phyloP scores from a whole-genome alignment of 2,888 invertebrate species.

The Dicyrtomina minuta region DNA sequence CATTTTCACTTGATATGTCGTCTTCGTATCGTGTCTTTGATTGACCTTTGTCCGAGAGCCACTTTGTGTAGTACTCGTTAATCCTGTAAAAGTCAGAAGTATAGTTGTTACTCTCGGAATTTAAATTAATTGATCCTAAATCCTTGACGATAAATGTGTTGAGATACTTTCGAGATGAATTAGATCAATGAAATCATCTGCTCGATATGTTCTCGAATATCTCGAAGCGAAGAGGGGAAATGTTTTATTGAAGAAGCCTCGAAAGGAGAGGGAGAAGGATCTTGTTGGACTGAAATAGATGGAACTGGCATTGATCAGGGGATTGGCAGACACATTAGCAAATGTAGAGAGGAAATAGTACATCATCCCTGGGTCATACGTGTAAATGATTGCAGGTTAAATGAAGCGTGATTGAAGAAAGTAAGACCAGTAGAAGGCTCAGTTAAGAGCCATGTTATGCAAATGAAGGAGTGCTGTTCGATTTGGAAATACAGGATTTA shows the following conservation, averaged over 20 bases:
- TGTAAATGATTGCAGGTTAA: slow-evolving; percentile 78
- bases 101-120: slow-evolving; percentile 81
- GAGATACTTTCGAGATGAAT: slow-evolving; percentile 93
- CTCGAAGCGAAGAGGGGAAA: slow-evolving; percentile 91
- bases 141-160: slow-evolving; percentile 87
- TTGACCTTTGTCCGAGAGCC: slow-evolving; percentile 82
- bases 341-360: slow-evolving; percentile 78
- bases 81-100: slow-evolving; percentile 85
- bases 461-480: slow-evolving; percentile 88
- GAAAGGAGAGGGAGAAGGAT: slow-evolving; percentile 90
- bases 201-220: slow-evolving; percentile 72
- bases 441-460: slow-evolving; percentile 93
- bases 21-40: slow-evolving; percentile 82
- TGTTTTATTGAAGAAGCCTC: slow-evolving; percentile 95
- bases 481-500: slow-evolving; percentile 92
- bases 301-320: slow-evolving; percentile 86
- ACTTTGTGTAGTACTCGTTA: slow-evolving; percentile 86
- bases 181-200: slow-evolving; percentile 93
- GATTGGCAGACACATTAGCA: slow-evolving; percentile 91
- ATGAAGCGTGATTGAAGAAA: slow-evolving; percentile 87
- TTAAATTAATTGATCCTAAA: slow-evolving; percentile 78
- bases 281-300: slow-evolving; percentile 92
- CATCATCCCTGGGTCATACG: slow-evolving; percentile 90
- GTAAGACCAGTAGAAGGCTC: slow-evolving; percentile 95
- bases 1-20: slow-evolving; percentile 90